Evolutionary conservation across 2,888 invertebrate genomes (phyloP), one percentile per base, ranked within the genome.

Genomic region (Hemicrepidius hirtus): DNA sequence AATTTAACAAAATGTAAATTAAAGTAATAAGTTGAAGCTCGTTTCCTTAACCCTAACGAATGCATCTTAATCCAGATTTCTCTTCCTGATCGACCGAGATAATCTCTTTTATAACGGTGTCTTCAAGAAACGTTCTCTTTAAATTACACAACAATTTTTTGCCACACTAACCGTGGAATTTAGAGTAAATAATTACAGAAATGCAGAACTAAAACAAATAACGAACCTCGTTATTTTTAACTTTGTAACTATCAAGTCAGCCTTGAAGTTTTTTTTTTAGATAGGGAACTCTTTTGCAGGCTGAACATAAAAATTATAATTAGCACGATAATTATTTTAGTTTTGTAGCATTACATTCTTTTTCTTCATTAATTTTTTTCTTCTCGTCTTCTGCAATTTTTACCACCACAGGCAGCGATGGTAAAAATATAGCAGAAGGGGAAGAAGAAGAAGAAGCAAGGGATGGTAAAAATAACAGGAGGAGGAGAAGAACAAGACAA

Each of bases 1-100:
- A 53, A 53, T 53, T 53, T 53, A 53, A 53, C 53, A 53, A 24
- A 53, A 28, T 53, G n/a, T 53, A 53, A 32, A 53, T 53, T 53
- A 32, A 16, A 53, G 32, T 32, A 53, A 53, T 32, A 53, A 53
- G 28, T 53, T 32, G 13, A 53, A 12, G 53, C 53, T 53, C 28
- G 28, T 32, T 53, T 53, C 53, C 53, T 13, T 28, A 13, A 5
- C 18, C 12, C 21, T 49, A 16, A 32, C 24, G 28, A 18, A 37
- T 57, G 35, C 57, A 57, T 24, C 46, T 37, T 57, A 57, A 16
- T 35, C 35, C 35, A 37, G 37, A 57, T 57, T 57, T 57, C 57
- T 57, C 57, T 37, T 57, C 37, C 35, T 35, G 18, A 37, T 37
- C 13, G 35, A 13, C 35, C 35, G 20, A 57, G 37, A 57, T 57